Evolutionary conservation across 2,113 vertebrate genomes (phyloP).

Genomic region (Eublepharis macularius): DNA sequence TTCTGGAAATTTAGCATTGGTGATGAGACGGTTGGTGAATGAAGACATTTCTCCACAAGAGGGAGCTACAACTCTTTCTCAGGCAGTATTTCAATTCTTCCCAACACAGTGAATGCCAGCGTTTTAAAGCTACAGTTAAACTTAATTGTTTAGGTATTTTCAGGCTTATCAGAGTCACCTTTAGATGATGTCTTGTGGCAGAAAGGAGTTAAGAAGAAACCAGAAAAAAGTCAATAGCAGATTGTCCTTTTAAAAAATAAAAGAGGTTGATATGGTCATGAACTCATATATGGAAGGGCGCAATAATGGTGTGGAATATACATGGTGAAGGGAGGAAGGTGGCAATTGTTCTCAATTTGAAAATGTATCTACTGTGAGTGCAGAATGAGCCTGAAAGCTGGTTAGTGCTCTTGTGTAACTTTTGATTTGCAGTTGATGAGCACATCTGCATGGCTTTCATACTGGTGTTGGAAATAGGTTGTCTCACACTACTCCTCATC

Average conservation of each 20-base stretch:
- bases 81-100: neutral
- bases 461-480: neutral
- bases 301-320: neutral
- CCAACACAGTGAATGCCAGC: neutral
- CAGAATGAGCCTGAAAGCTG: neutral
- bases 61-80: constrained; percentile 56
- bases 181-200: neutral
- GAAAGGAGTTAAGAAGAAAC: neutral
- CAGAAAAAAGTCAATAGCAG: neutral
- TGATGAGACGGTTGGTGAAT: neutral
- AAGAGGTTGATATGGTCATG: accelerated
- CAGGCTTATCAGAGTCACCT: neutral
- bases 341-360: neutral
- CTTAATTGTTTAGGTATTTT: neutral
- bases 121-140: neutral
- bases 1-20: neutral
- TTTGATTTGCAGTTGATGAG: no score
- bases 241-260: neutral
- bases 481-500: no score
- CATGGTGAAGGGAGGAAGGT: no score
- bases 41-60: constrained; percentile 56
- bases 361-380: neutral
- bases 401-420: neutral
- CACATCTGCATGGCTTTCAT: neutral
- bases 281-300: neutral